These are phyloP conservation scores for Microctonus brassicae DNA, from an alignment of 2,888 invertebrate species.

Conservation along the genomic window DNA sequence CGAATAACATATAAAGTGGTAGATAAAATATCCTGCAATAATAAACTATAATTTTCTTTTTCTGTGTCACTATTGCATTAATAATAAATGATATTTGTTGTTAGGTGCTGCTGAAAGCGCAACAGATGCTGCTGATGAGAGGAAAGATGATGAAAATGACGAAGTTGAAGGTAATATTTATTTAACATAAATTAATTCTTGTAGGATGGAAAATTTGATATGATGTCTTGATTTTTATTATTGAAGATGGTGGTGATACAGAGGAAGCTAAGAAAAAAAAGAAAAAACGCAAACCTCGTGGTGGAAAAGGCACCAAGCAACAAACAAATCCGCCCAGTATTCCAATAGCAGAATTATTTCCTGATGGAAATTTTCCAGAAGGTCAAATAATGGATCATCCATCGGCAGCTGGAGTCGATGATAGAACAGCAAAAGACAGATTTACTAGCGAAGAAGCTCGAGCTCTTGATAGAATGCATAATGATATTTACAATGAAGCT, in stretches of 20 bases:
- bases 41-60: not conserved
- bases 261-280: slow-evolving; percentile 80
- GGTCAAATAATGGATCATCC: slow-evolving; percentile 92
- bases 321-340: slow-evolving; percentile 91
- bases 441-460: slow-evolving; percentile 89
- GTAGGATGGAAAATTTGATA: not conserved
- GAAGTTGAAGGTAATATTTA: slow-evolving; percentile 46
- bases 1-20: not conserved
- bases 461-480: slow-evolving; percentile 90
- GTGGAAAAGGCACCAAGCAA: slow-evolving; percentile 70
- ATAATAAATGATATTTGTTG: slow-evolving; percentile 23
- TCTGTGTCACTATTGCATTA: not conserved
- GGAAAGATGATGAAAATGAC: slow-evolving; percentile 49
- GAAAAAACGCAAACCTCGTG: slow-evolving; percentile 71
- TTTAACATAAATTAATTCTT: too few relatives aligned
- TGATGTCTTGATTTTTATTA: slow-evolving; percentile 59
- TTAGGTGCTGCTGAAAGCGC: slow-evolving; percentile 69
- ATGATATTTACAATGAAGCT: slow-evolving; percentile 94
- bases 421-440: slow-evolving; percentile 88
- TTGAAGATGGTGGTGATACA: slow-evolving; percentile 71
- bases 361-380: slow-evolving; percentile 87
- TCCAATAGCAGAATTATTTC: slow-evolving; percentile 86
- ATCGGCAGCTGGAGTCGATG: slow-evolving; percentile 79
- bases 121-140: slow-evolving; percentile 67
- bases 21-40: not conserved